phyloP scores from a whole-genome alignment of 2,113 vertebrate species.

The Rhynchomys soricoides region DNA sequence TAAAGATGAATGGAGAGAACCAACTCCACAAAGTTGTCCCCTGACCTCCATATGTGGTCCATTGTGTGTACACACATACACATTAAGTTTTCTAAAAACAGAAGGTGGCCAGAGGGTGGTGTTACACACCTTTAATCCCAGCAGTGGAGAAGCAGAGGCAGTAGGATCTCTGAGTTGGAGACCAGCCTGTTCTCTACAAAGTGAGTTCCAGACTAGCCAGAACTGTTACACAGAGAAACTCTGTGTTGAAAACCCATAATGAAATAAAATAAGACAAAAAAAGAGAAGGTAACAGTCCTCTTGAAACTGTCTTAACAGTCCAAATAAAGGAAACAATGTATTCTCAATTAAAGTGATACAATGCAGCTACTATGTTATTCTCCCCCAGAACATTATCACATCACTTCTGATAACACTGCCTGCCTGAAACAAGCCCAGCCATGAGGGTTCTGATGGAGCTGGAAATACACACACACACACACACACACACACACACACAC shows the following conservation, averaged over 20 bases:
- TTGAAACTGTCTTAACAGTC: neutral
- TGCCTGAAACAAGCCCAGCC: neutral
- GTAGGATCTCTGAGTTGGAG: neutral
- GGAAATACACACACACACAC: neutral
- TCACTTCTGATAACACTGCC: neutral
- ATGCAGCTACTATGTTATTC: neutral
- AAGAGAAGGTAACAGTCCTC: no score
- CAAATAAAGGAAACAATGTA: neutral
- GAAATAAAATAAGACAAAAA: neutral
- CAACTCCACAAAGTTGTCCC: neutral
- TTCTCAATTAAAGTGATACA: slow-evolving; percentile 2
- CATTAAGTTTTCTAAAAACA: neutral
- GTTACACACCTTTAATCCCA: neutral
- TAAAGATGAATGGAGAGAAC: neutral
- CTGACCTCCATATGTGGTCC: neutral
- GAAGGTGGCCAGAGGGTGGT: neutral
- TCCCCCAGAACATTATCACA: neutral
- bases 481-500: neutral
- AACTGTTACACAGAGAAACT: neutral
- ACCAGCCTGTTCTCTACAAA: neutral
- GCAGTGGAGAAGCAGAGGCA: neutral
- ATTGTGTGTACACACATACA: neutral
- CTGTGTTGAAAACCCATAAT: neutral
- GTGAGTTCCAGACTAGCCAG: neutral
- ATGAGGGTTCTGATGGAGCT: neutral